These are phyloP conservation scores for Pipistrellus kuhlii DNA, from an alignment of 2,797 vertebrate genomes.

Conservation along the genomic window DNA sequence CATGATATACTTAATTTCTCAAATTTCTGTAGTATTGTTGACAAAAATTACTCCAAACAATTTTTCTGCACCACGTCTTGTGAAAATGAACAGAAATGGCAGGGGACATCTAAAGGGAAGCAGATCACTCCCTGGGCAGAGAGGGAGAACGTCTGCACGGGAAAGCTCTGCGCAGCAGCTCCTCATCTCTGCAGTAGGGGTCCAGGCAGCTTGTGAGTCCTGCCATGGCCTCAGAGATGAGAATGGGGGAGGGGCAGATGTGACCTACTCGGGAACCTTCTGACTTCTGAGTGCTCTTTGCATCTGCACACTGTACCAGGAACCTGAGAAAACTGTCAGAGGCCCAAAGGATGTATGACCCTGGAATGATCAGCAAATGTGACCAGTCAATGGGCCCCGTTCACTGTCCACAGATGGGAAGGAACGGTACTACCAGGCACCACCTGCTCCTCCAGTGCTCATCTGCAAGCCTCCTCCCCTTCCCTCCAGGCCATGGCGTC, in stretches of 20 bases:
- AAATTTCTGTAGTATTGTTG: background rate
- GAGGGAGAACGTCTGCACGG: background rate
- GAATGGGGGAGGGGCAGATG: background rate
- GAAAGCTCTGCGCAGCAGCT: background rate
- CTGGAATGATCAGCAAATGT: background rate
- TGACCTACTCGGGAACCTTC: background rate
- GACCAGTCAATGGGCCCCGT: background rate
- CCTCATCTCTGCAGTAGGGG: background rate
- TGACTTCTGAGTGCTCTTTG: background rate
- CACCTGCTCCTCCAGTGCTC: background rate
- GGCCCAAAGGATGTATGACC: background rate
- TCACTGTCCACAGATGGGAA: background rate
- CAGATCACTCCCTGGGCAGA: background rate
- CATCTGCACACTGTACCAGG: background rate
- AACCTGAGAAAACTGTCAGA: background rate
- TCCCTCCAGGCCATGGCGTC: background rate
- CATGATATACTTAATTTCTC: background rate
- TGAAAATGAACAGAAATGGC: background rate
- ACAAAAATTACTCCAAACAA: constrained; percentile 23
- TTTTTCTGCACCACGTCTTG: background rate
- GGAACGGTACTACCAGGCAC: background rate
- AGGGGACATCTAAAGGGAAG: background rate
- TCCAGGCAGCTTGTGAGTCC: background rate
- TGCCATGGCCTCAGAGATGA: background rate
- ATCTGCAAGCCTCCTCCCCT: background rate